Conservation (phyloP, 2,888 invertebrate genomes). For the Watsonalla binaria region DNA sequence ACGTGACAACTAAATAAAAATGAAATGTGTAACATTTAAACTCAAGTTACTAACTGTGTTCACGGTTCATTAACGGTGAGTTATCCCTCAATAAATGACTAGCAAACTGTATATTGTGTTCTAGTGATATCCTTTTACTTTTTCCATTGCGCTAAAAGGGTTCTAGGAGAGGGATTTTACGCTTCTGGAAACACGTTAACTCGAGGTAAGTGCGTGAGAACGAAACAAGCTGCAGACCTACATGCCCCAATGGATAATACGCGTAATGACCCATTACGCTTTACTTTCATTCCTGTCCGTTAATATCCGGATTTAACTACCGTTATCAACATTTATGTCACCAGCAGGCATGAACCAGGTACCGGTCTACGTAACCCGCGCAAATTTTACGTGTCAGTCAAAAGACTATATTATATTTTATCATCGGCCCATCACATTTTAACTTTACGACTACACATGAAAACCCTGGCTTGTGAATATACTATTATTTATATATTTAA, state of each 20-base stretch:
- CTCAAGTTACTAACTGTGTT: not conserved
- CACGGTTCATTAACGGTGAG: not conserved
- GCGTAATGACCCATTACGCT: conserved; percentile 55
- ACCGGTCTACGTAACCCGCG: conserved; percentile 34
- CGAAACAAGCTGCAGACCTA: conserved; percentile 51
- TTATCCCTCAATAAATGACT: conserved; percentile 7
- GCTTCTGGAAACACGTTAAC: conserved; percentile 43
- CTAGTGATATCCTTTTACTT: conserved; percentile 33
- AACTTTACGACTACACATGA: conserved; percentile 11
- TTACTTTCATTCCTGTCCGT: conserved; percentile 46
- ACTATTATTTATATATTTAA: not conserved
- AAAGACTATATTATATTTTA: conserved; percentile 46
- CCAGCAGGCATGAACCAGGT: conserved; percentile 42
- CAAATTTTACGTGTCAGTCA: conserved; percentile 42
- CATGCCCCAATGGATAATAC: conserved; percentile 42
- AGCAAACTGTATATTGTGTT: conserved; percentile 14
- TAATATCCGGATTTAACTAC: conserved; percentile 49
- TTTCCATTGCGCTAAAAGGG: conserved; percentile 43
- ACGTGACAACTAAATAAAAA: not conserved
- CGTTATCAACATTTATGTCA: conserved; percentile 56
- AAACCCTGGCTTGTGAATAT: conserved; percentile 3
- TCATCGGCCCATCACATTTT: conserved; percentile 30
- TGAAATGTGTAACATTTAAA: not conserved
- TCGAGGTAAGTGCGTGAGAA: conserved; percentile 56
- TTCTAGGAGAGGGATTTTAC: conserved; percentile 44